These are phyloP conservation scores for Phaethornis superciliosus DNA, from an alignment of 2,113 vertebrate species.

Conservation along the genomic window DNA sequence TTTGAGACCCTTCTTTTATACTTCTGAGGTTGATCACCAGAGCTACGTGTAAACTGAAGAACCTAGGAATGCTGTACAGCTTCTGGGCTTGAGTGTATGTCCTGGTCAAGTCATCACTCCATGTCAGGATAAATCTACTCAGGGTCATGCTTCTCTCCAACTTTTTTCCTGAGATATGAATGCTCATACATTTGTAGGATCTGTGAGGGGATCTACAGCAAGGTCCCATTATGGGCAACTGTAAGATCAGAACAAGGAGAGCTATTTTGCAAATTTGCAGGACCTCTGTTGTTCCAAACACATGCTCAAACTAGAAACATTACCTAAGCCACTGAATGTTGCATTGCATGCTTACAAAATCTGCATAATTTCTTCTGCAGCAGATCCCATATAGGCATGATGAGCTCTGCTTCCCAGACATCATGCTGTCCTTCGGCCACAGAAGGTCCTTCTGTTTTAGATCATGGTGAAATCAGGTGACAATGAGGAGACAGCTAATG, in stretches of 20 bases:
- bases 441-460: neutral
- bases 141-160: neutral
- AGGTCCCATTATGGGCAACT: neutral
- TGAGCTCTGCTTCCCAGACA: neutral
- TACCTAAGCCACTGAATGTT: neutral
- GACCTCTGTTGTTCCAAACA: neutral
- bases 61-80: neutral
- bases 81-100: neutral
- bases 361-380: accelerated
- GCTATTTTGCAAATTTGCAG: neutral
- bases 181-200: neutral
- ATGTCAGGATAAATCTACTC: neutral
- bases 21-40: neutral
- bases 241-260: neutral
- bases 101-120: neutral
- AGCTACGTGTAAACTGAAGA: neutral
- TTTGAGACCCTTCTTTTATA: neutral
- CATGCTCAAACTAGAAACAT: accelerated
- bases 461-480: neutral
- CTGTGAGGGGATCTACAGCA: neutral
- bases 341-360: neutral
- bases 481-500: neutral
- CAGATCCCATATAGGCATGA: neutral
- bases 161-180: neutral
- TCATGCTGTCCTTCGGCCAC: no score